Conservation (phyloP, 2,888 invertebrate genomes). For the Chloromyia formosa region DNA sequence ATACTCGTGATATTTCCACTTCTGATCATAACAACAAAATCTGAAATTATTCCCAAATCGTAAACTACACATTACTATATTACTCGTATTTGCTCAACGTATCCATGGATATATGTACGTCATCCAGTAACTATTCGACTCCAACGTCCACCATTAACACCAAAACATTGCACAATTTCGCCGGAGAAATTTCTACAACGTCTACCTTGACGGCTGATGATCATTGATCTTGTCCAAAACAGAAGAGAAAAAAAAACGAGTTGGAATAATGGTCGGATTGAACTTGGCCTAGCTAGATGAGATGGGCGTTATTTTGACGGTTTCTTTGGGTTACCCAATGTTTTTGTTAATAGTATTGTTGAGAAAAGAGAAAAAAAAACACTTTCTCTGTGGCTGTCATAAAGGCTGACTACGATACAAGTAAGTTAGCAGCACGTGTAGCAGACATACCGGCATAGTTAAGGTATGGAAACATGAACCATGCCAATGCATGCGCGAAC, state of each 20-base stretch:
- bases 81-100: too few species aligned
- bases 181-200: constrained; percentile 20
- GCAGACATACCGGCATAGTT: background rate
- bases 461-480: too few species aligned
- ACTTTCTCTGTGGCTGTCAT: background rate
- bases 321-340: constrained; percentile 7
- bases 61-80: too few species aligned
- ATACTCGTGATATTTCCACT: too few species aligned
- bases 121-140: too few species aligned
- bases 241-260: too few species aligned
- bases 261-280: background rate
- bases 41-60: too few species aligned
- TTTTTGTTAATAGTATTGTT: constrained; percentile 7
- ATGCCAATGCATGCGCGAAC: background rate
- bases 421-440: background rate
- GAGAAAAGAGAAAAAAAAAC: background rate
- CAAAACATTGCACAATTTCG: constrained; percentile 10
- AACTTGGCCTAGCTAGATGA: constrained; percentile 31
- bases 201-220: constrained; percentile 8
- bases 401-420: too few species aligned
- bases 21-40: too few species aligned
- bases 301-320: constrained; percentile 17
- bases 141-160: background rate
- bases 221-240: constrained; percentile 25
- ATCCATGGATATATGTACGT: too few species aligned